A percentile compares a stretch with the other conserved stretches of the same genome.
Evolutionary conservation across 37 sponge, comb jelly and placozoan genomes (phyloP).

Genomic region (Chondrilla cf. caribensis): DNA sequence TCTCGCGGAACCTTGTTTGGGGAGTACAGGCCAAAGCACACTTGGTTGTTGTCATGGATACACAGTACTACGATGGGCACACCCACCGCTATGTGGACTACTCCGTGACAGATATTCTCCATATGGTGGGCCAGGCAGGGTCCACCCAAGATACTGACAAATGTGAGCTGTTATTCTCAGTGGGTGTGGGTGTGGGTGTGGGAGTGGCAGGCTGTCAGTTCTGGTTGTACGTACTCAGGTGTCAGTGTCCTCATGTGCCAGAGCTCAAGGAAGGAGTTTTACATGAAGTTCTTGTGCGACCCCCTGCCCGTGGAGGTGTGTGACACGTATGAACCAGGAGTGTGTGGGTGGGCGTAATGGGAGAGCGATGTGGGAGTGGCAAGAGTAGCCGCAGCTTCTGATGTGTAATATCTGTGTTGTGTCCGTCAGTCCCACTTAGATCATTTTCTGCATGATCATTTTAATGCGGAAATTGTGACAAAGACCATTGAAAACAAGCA

Average conservation of each 20-base stretch:
- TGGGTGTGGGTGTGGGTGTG: background rate
- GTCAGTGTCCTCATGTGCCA: constrained; percentile 94
- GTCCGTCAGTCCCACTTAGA: constrained; percentile 84
- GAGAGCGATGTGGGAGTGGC: too few species aligned
- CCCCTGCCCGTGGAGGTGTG: constrained; percentile 96
- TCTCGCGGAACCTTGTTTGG: constrained; percentile 86
- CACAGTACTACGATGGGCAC: constrained; percentile 95
- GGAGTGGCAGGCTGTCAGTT: background rate
- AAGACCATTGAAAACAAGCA: constrained; percentile 99
- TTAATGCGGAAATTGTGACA: constrained; percentile 98
- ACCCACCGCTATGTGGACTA: constrained; percentile 98
- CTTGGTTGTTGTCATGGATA: constrained; percentile 97
- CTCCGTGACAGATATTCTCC: constrained; percentile 90
- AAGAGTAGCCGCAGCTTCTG: too few species aligned
- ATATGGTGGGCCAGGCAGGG: constrained; percentile 94
- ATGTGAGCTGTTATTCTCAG: constrained; percentile 23
- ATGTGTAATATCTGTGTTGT: background rate
- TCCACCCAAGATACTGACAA: constrained; percentile 75
- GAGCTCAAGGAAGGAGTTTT: constrained; percentile 96
- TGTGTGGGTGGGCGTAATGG: background rate
- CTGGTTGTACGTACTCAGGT: too few species aligned
- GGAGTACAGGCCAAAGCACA: constrained; percentile 72
- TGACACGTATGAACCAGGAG: too few species aligned
- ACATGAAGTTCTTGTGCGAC: constrained; percentile 98
- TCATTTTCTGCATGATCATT: constrained; percentile 97